Conservation (phyloP, 2,888 invertebrate genomes). For the Alloscopus bannaensis region DNA sequence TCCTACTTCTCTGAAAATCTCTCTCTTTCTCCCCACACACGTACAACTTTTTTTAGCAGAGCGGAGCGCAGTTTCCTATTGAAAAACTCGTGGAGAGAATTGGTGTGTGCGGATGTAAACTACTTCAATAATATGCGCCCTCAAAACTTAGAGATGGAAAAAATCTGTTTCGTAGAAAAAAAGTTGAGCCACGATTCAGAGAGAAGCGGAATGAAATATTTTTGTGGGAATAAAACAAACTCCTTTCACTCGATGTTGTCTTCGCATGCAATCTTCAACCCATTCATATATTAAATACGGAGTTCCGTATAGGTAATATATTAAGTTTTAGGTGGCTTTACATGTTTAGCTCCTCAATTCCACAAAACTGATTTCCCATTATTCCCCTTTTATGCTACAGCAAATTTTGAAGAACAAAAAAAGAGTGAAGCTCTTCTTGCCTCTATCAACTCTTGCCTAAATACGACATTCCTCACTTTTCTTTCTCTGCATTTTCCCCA, state of each 20-base stretch:
- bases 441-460: no score
- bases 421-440: no score
- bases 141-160: not conserved
- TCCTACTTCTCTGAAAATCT: conserved; percentile 62
- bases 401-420: no score
- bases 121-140: no score
- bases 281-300: no score
- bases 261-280: conserved; percentile 17
- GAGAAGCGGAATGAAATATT: conserved; percentile 26
- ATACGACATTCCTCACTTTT: no score
- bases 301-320: no score
- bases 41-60: conserved; percentile 36
- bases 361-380: conserved; percentile 10
- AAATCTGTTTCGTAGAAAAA: not conserved
- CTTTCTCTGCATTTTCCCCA: no score
- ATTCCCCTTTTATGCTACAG: no score
- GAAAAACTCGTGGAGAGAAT: no score
- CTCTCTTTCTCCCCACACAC: conserved; percentile 59
- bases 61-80: not conserved
- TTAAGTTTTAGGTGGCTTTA: no score
- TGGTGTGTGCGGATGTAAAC: no score
- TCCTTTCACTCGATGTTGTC: conserved; percentile 8
- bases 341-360: conserved; percentile 22
- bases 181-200: not conserved
- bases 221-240: conserved; percentile 31